These are phyloP conservation scores for Archocentrus centrarchus DNA, from an alignment of 2,113 vertebrate genomes.

Conservation along the genomic window DNA sequence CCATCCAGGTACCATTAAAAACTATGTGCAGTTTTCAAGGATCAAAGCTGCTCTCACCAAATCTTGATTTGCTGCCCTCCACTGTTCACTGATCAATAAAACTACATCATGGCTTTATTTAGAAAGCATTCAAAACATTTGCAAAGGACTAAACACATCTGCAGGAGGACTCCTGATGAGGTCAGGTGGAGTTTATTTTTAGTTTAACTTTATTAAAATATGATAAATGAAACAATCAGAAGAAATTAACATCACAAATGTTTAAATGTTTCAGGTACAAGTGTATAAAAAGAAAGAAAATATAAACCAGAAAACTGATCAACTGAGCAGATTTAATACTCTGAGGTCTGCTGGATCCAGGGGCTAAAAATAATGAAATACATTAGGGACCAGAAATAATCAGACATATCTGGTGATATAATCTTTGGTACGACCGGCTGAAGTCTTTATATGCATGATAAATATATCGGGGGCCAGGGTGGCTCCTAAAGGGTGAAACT, in stretches of 20 bases:
- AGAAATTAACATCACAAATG: neutral
- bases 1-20: too few species aligned
- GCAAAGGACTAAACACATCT: neutral
- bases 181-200: conserved; percentile 2
- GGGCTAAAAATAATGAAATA: neutral
- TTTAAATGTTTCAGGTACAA: conserved; percentile 24
- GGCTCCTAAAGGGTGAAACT: too few species aligned
- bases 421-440: too few species aligned
- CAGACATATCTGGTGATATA: too few species aligned
- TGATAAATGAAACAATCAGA: conserved; percentile 5
- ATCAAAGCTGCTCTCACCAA: too few species aligned
- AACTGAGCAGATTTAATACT: conserved; percentile 32
- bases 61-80: too few species aligned
- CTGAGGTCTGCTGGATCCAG: conserved; percentile 26
- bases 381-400: neutral
- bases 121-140: neutral
- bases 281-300: neutral
- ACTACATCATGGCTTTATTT: neutral
- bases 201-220: conserved; percentile 48
- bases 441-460: too few species aligned
- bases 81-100: too few species aligned
- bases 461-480: neutral
- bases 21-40: too few species aligned
- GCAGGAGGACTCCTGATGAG: neutral
- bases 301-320: neutral